phyloP scores from a whole-genome alignment of 2,113 vertebrate species.

The Poeciliopsis retropinna region DNA sequence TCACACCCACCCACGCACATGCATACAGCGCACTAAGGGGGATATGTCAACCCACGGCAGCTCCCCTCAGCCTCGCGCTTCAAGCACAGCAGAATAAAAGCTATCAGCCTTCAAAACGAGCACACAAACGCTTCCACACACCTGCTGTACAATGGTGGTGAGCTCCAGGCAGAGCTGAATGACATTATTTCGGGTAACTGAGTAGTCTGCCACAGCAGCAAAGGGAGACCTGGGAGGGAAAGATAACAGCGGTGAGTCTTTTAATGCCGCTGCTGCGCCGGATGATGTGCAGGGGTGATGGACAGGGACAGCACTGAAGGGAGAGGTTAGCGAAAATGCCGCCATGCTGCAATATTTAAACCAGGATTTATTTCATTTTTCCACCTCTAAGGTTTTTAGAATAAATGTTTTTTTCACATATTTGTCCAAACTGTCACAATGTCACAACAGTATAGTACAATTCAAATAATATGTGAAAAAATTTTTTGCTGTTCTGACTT shows the following conservation, averaged over 20 bases:
- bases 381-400: background rate
- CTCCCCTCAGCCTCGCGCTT: slow-evolving; percentile 30
- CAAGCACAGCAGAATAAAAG: slow-evolving; percentile 45
- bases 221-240: slow-evolving; percentile 89
- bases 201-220: slow-evolving; percentile 97
- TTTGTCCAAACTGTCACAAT: too few relatives aligned
- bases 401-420: too few relatives aligned
- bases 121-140: slow-evolving; percentile 67
- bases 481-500: too few relatives aligned
- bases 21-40: slow-evolving; percentile 37
- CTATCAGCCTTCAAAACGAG: slow-evolving; percentile 47
- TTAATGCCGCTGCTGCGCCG: slow-evolving; percentile 39
- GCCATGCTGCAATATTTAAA: background rate
- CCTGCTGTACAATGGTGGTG: slow-evolving; percentile 98
- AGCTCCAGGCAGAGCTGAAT: slow-evolving; percentile 99
- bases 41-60: slow-evolving; percentile 42
- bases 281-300: slow-evolving; percentile 35
- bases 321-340: background rate
- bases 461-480: too few relatives aligned
- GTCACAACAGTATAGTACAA: too few relatives aligned
- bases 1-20: slow-evolving; percentile 54
- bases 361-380: background rate
- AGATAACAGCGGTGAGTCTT: slow-evolving; percentile 52
- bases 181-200: slow-evolving; percentile 96
- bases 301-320: slow-evolving; percentile 26